Evolutionary conservation across 2,113 vertebrate genomes (phyloP), one percentile per base, ranked within the genome.

Genomic region (Gallinago undulata): DNA sequence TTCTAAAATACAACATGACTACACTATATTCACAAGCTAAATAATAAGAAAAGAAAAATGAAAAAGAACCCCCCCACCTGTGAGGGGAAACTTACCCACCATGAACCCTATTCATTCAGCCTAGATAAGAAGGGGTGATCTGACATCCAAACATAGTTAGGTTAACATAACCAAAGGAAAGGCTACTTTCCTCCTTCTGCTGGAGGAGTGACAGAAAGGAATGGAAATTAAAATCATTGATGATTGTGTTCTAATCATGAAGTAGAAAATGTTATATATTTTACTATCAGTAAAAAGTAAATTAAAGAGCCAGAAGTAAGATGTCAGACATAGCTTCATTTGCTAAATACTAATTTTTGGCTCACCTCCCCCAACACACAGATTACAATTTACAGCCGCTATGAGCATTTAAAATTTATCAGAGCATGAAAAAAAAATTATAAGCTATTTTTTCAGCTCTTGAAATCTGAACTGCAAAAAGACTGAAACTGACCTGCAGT

Each of bases 381-480:
- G 31, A 77, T 55, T 41, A 91, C 31, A 92, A 77, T 56, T 92
- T 55, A 59, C 2, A 87, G 51, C 16, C 0, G 0, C 51, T 35
- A 87, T 35, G 13, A 93, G 79, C 84, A 81, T 75, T 92, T 90
- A 84, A 77, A 59, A 84, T 63, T 78, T 84, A 92, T 87, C 86
- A 78, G 69, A 92, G 80, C 68, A 78, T 87, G 30, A 84, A 90
- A 93, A 79, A 89, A 39, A 64, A n/a, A 75, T 66, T 84, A 37
- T 28, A 50, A 81, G 24, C 45, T 91, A 35, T 87, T 84, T 75
- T 81, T 51, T 59, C 35, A 89, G 37, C 24, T 89, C 51, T 31
- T 51, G 64, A 89, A 90, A 88, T 45, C 11, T 41, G 33, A 90
- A 88, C n/a, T 28, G 39, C n/a, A 72, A 64, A 48, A 79, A 83